Conservation (phyloP, 2,113 vertebrate species). For the Rhinichthys klamathensis region DNA sequence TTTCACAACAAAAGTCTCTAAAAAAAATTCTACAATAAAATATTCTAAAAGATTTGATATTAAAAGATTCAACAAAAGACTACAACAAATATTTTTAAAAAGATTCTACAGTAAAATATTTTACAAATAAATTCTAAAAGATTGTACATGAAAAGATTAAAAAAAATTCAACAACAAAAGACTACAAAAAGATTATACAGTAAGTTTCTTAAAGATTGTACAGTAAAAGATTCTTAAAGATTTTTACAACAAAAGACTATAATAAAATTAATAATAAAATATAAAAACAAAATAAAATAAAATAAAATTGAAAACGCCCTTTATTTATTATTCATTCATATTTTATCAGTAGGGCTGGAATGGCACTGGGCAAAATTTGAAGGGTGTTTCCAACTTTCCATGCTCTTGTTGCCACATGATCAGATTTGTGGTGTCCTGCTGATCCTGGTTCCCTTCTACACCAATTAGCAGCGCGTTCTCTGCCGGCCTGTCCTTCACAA, state of each 20-base stretch:
- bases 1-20: not conserved
- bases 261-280: not conserved
- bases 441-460: constrained; percentile 47
- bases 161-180: not conserved
- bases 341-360: not conserved
- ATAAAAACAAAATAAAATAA: not conserved
- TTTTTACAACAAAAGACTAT: not conserved
- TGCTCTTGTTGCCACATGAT: constrained; percentile 20
- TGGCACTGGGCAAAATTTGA: not conserved
- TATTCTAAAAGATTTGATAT: not conserved
- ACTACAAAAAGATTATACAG: no score
- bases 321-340: no score
- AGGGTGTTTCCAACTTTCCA: not conserved
- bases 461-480: constrained; percentile 63
- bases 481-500: constrained; percentile 45
- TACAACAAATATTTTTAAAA: not conserved
- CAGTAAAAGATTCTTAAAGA: not conserved
- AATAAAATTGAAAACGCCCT: not conserved
- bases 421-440: not conserved
- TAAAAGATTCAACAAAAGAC: not conserved
- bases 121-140: not conserved
- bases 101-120: not conserved
- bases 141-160: no score
- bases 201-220: not conserved
- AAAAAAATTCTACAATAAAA: not conserved